Evolutionary conservation across 2,113 vertebrate genomes (phyloP).

Genomic region (Mormyrus iriodes): DNA sequence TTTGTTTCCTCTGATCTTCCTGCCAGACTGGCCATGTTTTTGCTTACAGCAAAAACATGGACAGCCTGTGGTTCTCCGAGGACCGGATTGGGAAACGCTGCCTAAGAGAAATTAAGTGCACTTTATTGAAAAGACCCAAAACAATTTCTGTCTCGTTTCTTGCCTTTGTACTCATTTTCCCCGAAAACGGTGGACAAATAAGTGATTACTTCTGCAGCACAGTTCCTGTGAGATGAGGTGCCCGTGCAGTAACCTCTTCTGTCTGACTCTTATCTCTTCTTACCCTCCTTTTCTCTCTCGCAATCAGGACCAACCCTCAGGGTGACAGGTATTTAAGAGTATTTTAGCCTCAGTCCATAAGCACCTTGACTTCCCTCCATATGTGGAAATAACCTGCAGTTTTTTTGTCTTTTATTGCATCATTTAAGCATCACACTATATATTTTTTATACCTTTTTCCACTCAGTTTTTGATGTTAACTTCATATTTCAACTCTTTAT

Average conservation of each 20-base stretch:
- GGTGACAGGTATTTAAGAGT: conserved; percentile 91
- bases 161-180: not conserved
- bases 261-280: conserved; percentile 60
- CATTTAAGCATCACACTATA: not conserved
- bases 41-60: not conserved
- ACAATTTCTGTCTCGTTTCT: not conserved
- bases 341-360: conserved; percentile 66
- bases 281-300: conserved; percentile 81
- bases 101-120: not conserved
- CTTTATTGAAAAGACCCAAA: not conserved
- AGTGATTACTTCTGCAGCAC: not conserved
- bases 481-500: conserved; percentile 28
- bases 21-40: too few relatives aligned
- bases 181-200: not conserved
- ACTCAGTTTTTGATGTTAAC: not conserved
- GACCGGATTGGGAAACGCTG: not conserved
- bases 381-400: conserved; percentile 59
- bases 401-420: conserved; percentile 42
- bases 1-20: too few relatives aligned
- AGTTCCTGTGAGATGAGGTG: not conserved
- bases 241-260: conserved; percentile 45
- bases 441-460: not conserved
- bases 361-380: conserved; percentile 45
- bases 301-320: conserved; percentile 98
- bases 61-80: not conserved